Percentiles rank a stretch among this genome's conserved stretches.
Conservation (phyloP, 1,140 invertebrate genomes). For the Oncopodura yosiiana region DNA sequence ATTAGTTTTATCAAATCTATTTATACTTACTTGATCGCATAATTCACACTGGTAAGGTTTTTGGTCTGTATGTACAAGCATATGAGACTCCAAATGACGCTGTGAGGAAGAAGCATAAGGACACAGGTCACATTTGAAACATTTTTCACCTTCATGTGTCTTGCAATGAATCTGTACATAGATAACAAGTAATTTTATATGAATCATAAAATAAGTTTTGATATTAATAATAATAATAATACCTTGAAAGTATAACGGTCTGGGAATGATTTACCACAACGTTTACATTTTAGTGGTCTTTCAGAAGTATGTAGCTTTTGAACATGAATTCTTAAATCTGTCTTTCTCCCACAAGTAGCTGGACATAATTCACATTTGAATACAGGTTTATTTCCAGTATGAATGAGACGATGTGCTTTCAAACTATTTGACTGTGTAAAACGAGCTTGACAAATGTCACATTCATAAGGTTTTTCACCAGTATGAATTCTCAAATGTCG, state of each 20-base stretch:
- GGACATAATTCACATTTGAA: slow-evolving; percentile 92
- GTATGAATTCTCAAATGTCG: slow-evolving; percentile 54
- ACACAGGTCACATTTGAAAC: slow-evolving; percentile 90
- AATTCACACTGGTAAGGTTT: slow-evolving; percentile 76
- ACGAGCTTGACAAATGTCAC: slow-evolving; percentile 55
- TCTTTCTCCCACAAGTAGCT: slow-evolving; percentile 91
- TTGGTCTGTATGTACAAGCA: slow-evolving; percentile 88
- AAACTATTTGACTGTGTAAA: slow-evolving; percentile 95
- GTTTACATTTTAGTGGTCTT: slow-evolving; percentile 79
- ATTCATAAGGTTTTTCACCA: slow-evolving; percentile 54
- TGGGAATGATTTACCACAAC: slow-evolving; percentile 84
- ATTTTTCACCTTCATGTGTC: slow-evolving; percentile 94
- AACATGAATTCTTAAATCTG: slow-evolving; percentile 89
- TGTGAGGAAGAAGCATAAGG: slow-evolving; percentile 87
- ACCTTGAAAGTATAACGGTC: slow-evolving; percentile 59
- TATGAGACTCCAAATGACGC: slow-evolving; percentile 88
- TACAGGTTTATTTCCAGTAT: slow-evolving; percentile 88
- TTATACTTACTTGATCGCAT: slow-evolving; percentile 58
- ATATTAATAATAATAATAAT: slow-evolving; percentile 12
- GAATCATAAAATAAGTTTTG: background rate
- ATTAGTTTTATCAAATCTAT: slow-evolving; percentile 39
- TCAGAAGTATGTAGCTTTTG: slow-evolving; percentile 93
- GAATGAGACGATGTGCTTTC: slow-evolving; percentile 87
- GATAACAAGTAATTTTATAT: background rate
- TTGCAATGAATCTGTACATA: slow-evolving; percentile 55